Evolutionary conservation across 1,140 invertebrate genomes (phyloP).

Genomic region (Hermetia illucens): DNA sequence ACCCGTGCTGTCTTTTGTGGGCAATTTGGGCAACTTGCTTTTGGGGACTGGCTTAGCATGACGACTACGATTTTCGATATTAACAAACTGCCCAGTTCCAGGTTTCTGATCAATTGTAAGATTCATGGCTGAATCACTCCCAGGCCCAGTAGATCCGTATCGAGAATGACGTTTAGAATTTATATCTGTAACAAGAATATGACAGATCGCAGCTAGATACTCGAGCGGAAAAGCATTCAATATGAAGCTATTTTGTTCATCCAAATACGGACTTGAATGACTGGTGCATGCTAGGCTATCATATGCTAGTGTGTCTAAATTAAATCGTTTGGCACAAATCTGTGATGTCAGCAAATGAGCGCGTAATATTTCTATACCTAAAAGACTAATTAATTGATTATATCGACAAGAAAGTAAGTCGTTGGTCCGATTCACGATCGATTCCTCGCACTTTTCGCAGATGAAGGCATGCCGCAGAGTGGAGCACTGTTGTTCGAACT

Average conservation of each 20-base stretch:
- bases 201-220: slow-evolving; percentile 63
- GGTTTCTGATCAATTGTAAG: slow-evolving; percentile 29
- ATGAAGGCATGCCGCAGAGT: slow-evolving; percentile 16
- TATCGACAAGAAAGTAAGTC: slow-evolving; percentile 19
- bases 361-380: slow-evolving; percentile 12
- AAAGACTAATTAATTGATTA: slow-evolving; percentile 14
- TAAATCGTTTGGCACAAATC: slow-evolving; percentile 16
- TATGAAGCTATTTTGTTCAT: slow-evolving; percentile 32
- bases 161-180: too few relatives aligned
- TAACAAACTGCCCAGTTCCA: slow-evolving; percentile 1
- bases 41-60: too few relatives aligned
- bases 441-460: slow-evolving; percentile 16
- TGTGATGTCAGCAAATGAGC: slow-evolving; percentile 15
- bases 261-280: neutral
- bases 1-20: too few relatives aligned
- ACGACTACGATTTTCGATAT: neutral
- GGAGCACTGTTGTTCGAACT: slow-evolving; percentile 12
- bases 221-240: slow-evolving; percentile 44
- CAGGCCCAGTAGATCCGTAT: too few relatives aligned
- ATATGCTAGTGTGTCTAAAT: slow-evolving; percentile 6
- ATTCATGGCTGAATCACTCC: slow-evolving; percentile 18
- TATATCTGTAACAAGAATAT: slow-evolving; percentile 40
- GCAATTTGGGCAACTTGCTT: too few relatives aligned
- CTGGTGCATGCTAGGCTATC: neutral
- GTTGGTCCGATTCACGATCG: slow-evolving; percentile 16